These are phyloP conservation scores for Serripes groenlandicus DNA, from an alignment of 2,888 invertebrate species.

Conservation along the genomic window DNA sequence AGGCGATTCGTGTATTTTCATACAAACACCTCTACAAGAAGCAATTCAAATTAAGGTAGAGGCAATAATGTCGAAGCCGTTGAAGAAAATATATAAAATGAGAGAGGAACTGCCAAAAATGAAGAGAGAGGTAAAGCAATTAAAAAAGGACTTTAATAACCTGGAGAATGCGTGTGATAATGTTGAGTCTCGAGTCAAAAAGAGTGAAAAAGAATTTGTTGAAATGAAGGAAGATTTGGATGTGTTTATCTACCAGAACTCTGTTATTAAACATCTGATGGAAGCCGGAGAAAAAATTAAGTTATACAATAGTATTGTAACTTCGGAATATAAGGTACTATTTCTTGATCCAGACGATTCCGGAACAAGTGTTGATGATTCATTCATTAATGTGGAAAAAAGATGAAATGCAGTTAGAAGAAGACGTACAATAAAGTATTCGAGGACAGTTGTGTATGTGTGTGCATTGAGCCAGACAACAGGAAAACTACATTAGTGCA, in stretches of 20 bases:
- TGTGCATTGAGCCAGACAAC: too few relatives aligned
- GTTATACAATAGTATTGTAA: not conserved
- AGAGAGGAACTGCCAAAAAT: not conserved
- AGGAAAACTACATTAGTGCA: too few relatives aligned
- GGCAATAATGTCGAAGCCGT: not conserved
- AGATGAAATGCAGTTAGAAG: too few relatives aligned
- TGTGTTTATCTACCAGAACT: conserved; percentile 13
- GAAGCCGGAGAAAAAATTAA: conserved; percentile 5
- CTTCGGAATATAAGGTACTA: not conserved
- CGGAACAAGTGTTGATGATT: conserved; percentile 10
- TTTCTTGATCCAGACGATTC: conserved; percentile 15
- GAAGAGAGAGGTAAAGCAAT: not conserved
- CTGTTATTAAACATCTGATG: conserved; percentile 11
- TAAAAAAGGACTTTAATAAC: not conserved
- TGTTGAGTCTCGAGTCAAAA: not conserved
- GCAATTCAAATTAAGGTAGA: not conserved
- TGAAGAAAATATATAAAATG: conserved; percentile 8
- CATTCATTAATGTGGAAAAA: too few relatives aligned
- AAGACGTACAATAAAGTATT: too few relatives aligned
- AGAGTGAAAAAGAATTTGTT: not conserved
- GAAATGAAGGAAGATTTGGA: conserved; percentile 19
- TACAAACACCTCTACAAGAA: not conserved
- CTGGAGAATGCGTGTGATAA: not conserved
- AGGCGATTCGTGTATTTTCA: too few relatives aligned
- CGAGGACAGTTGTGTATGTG: too few relatives aligned